Base-by-base conservation (phyloP, 2,797 vertebrate species). In the Microctenopoma lineatum region DNA sequence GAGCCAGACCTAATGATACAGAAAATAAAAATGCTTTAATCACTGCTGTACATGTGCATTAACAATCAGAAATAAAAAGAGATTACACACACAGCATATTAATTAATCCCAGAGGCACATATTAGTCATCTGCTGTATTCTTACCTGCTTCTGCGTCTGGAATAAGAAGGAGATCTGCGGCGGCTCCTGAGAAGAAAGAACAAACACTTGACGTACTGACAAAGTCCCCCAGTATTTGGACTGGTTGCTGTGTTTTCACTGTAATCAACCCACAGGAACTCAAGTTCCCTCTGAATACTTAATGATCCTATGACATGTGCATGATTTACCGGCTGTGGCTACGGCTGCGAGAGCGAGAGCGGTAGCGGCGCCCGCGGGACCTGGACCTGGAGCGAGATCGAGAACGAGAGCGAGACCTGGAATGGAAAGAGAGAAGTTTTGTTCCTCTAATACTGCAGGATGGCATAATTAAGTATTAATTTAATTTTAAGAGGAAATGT, bases 61-160 rank as follows among this genome's bases (percentile, higher is more conserved):
- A 18, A 75, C 9, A 0, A 45, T 9, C 4, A 2, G 3, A n/a
- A 21, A 41, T n/a, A 0, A n/a, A 36, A 11, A 5, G 8, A 36
- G 8, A 36, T 36, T 11, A 32, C 29, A 38, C 36, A 38, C 39
- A 41, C 6, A 7, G 15, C 10, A 39, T 3, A 7, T 36, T 21
- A 55, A 70, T n/a, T 53, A 21, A 39, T 41, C 51, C 29, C 36
- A 0, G 21, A 18, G 29, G 5, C 5, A 32, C 29, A 34, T 34
- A 34, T 2, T 34, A 34, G 2, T 34, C 32, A 34, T 34, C 32
- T 34, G 32, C 15, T 29, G 3, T 11, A 0, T 46, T 26, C 76
- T 86, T 59, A 95, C 94, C 93, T 92, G 92, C 93, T 95, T 66
- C 92, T 92, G 80, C 91, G 93, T 64, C 93, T 94, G 69, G 94